Percentiles rank a stretch among this genome's conserved stretches.
phyloP scores from a whole-genome alignment of 2,113 vertebrate genomes.

The Alectura lathami region DNA sequence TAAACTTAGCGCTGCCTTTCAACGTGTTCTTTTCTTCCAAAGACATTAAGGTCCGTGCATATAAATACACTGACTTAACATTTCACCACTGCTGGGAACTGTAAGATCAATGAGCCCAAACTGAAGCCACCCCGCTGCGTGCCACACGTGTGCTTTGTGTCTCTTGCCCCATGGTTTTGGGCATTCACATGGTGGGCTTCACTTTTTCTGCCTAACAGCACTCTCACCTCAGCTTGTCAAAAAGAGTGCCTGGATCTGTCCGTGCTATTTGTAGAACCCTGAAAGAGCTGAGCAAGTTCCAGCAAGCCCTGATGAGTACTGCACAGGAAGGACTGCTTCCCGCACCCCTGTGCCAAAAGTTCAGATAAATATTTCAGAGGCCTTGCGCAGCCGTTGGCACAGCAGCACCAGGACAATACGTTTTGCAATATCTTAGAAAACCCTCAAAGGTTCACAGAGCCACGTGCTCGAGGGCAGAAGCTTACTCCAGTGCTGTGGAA shows the following conservation, averaged over 20 bases:
- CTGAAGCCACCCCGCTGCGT: background rate
- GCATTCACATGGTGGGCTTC: background rate
- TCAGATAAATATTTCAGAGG: background rate
- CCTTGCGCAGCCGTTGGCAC: background rate
- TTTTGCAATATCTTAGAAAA: background rate
- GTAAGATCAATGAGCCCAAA: background rate
- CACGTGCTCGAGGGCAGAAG: background rate
- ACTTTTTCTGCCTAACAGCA: background rate
- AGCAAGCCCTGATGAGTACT: background rate
- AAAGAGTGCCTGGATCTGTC: background rate
- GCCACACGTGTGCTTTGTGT: background rate
- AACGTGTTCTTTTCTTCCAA: background rate
- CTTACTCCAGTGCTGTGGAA: background rate
- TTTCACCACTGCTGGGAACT: background rate
- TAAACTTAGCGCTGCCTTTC: background rate
- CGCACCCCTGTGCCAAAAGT: background rate
- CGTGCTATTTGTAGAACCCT: too few species aligned
- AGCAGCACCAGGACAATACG: background rate
- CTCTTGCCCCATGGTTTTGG: background rate
- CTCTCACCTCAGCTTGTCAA: background rate
- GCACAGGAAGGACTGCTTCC: background rate
- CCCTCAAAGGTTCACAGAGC: background rate
- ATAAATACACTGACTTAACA: background rate
- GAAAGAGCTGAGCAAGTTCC: background rate
- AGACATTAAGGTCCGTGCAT: background rate